Evolutionary conservation across 35 echinoderm and acorn worm species (phyloP), one percentile per base, ranked within the genome.

Genomic region (Eucidaris tribuloides): DNA sequence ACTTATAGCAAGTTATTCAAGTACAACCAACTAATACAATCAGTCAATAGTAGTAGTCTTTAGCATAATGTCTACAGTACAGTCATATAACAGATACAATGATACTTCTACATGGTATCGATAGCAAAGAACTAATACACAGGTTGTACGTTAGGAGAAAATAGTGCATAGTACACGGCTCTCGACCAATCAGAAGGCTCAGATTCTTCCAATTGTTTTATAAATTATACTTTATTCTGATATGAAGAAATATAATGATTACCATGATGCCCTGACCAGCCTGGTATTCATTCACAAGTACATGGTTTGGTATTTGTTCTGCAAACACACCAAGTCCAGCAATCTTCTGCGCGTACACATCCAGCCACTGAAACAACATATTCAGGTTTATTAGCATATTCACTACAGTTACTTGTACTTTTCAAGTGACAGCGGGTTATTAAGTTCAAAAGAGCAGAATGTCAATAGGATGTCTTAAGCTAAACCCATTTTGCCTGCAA

Each of bases 241-340:
- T n/a, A n/a, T n/a, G n/a, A n/a, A n/a, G n/a, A n/a, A n/a, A n/a
- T n/a, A n/a, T n/a, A n/a, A n/a, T n/a, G n/a, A n/a, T 71, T 92
- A 97, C 94, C 94, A 97, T 97, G 15, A 97, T 97, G 31, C 94
- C 94, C 80, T 97, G 94, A 41, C 87, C 83, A 25, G 89, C 49
- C 55, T 97, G 84, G 58, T 97, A 97, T 79, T 97, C 94, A 79
- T 97, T 97, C 3, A 97, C 90, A 45, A 97, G 79, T 17, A 97
- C 94, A 92, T 97, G 94, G 59, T 97, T 97, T 58, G 94, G 90
- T 52, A 86, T 62, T 18, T 87, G 64, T 50, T 93, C 87, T 54
- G 43, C 82, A 83, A 97, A 97, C 34, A 97, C 64, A 19, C 86
- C 86, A 38, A 89, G 70, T 17, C 65, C 33, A 64, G 90, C 60